Evolutionary conservation across 1,140 invertebrate species (phyloP).

Genomic region (Diabrotica virgifera): DNA sequence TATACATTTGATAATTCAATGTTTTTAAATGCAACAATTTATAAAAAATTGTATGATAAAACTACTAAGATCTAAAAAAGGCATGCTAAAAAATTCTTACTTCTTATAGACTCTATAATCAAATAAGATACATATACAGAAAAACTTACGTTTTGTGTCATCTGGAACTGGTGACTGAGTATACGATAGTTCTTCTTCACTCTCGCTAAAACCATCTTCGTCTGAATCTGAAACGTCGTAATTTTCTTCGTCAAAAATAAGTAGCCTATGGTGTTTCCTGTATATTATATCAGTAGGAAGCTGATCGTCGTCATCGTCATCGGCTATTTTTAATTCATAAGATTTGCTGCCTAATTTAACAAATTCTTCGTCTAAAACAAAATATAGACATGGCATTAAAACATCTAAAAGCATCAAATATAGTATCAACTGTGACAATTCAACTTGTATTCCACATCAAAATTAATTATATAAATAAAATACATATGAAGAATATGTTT

Average conservation of each 20-base stretch:
- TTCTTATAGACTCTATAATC: no score
- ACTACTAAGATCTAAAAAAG: no score
- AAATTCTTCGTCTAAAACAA: slow-evolving; percentile 29
- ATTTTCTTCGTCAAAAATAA: slow-evolving; percentile 44
- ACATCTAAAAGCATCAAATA: slow-evolving; percentile 9
- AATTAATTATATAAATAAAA: no score
- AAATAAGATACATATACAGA: not conserved
- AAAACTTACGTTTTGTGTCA: slow-evolving; percentile 65
- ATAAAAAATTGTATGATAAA: no score
- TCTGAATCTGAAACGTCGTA: slow-evolving; percentile 30
- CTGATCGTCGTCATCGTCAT: slow-evolving; percentile 30
- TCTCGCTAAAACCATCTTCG: slow-evolving; percentile 50
- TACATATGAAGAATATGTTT: no score
- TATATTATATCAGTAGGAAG: slow-evolving; percentile 27
- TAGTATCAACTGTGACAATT: no score
- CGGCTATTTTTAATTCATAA: slow-evolving; percentile 36
- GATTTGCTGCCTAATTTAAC: slow-evolving; percentile 39
- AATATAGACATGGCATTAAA: slow-evolving; percentile 22
- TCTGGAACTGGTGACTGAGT: slow-evolving; percentile 62
- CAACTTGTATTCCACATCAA: no score
- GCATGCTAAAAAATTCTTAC: no score
- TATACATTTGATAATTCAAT: no score
- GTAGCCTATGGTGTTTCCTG: slow-evolving; percentile 31
- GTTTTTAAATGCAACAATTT: no score
- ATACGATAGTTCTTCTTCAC: slow-evolving; percentile 57